Conservation (phyloP, 1,140 invertebrate genomes). For the Papilio polytes region DNA sequence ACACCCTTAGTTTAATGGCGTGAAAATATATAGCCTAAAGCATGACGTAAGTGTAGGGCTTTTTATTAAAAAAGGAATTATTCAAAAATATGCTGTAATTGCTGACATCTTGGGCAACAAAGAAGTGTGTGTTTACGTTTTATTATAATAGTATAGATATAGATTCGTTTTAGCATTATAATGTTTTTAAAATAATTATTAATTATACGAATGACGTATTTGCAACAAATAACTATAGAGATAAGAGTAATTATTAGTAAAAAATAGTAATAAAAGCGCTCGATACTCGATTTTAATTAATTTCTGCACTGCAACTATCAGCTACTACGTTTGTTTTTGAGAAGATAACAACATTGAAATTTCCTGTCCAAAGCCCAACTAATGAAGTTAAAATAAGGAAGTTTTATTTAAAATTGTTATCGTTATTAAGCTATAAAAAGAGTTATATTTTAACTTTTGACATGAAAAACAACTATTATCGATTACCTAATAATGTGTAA, state of each 20-base stretch:
- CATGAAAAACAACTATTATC: no score
- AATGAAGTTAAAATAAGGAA: neutral
- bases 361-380: neutral
- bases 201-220: neutral
- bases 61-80: no score
- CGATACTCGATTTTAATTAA: conserved; percentile 7
- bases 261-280: conserved; percentile 8
- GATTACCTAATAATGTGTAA: no score
- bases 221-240: neutral
- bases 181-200: neutral
- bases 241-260: conserved; percentile 25
- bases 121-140: no score
- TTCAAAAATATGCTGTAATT: no score
- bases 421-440: neutral
- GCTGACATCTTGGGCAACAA: no score
- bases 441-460: neutral
- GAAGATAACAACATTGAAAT: neutral
- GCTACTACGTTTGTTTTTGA: neutral
- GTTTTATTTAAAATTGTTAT: neutral
- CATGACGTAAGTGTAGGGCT: no score
- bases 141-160: no score
- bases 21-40: no score
- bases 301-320: neutral
- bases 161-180: no score
- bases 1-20: no score